These are phyloP conservation scores for Hydra vulgaris DNA, from an alignment of 30 jellyfish, hydroid and myxozoan species.

Conservation along the genomic window DNA sequence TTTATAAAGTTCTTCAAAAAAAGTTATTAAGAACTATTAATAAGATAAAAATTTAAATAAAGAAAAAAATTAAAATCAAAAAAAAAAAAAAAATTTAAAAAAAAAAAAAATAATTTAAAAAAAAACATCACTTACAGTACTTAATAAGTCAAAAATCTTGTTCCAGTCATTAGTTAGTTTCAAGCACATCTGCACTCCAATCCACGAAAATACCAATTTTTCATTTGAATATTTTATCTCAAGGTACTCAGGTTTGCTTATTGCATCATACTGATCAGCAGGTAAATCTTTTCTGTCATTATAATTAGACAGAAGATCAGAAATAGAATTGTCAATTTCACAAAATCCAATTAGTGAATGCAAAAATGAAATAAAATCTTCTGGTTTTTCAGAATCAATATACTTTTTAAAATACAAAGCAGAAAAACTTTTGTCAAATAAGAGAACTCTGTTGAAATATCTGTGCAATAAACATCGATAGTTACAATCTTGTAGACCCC, in stretches of 20 bases:
- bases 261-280: background rate
- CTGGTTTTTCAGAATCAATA: background rate
- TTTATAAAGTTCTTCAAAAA: too few species aligned
- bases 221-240: slow-evolving; percentile 16
- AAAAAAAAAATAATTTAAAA: background rate
- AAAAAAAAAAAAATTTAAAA: too few species aligned
- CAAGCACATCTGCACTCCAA: background rate
- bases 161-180: slow-evolving; percentile 17
- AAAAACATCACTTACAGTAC: background rate
- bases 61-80: too few species aligned
- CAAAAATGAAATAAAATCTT: slow-evolving; percentile 2
- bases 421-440: background rate
- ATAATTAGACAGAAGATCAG: background rate
- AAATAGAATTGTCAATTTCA: background rate
- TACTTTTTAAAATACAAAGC: slow-evolving; percentile 11
- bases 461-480: slow-evolving; percentile 29
- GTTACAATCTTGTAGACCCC: slow-evolving; percentile 63
- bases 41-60: too few species aligned
- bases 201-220: slow-evolving; percentile 12
- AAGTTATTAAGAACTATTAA: too few species aligned
- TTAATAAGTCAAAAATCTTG: background rate
- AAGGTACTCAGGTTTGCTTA: slow-evolving; percentile 8
- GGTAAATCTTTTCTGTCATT: background rate
- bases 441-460: slow-evolving; percentile 19
- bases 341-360: slow-evolving; percentile 32